Evolutionary conservation across 2,797 vertebrate species (phyloP).

Genomic region (Dromococcyx pavoninus): DNA sequence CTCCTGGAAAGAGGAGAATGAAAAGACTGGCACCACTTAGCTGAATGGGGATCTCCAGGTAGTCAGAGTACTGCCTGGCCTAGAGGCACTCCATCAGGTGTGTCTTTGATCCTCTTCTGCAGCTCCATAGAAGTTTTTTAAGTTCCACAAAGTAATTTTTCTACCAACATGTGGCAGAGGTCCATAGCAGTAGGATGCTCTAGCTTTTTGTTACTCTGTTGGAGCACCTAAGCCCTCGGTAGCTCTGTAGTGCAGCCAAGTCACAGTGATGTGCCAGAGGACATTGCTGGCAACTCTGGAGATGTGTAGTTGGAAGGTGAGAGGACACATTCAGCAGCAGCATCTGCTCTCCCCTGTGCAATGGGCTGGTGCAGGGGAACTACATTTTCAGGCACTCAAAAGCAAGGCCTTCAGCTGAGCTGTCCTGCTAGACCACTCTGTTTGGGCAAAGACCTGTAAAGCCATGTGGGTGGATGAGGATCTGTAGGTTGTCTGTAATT

Average conservation of each 20-base stretch:
- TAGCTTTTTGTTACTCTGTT: background rate
- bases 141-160: background rate
- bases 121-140: background rate
- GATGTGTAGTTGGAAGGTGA: background rate
- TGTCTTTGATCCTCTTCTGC: background rate
- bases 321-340: background rate
- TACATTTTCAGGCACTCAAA: background rate
- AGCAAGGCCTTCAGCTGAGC: background rate
- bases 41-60: background rate
- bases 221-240: background rate
- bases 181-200: background rate
- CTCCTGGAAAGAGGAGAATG: background rate
- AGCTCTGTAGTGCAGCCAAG: background rate
- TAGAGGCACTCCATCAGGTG: background rate
- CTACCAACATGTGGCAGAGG: background rate
- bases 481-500: background rate
- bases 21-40: background rate
- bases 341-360: background rate
- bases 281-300: background rate
- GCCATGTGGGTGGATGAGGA: background rate
- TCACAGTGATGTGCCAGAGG: fast-evolving
- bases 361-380: background rate
- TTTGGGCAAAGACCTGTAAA: background rate
- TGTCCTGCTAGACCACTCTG: background rate
- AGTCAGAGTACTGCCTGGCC: background rate